phyloP scores from a whole-genome alignment of 2,888 invertebrate genomes.

The Gastracanthus pulcherrimus region DNA sequence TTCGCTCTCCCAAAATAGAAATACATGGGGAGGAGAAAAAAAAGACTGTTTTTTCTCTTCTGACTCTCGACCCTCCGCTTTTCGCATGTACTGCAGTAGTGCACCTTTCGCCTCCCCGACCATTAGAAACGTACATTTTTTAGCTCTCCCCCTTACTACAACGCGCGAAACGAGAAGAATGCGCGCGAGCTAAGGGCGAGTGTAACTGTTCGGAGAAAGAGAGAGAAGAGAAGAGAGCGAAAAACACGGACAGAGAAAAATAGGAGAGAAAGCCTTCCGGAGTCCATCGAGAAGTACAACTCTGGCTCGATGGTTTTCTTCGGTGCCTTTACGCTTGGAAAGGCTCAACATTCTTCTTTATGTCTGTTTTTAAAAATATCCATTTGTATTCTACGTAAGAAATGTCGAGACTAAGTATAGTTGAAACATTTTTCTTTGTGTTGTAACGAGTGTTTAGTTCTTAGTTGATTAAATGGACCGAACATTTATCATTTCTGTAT shows the following conservation, averaged over 20 bases:
- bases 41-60: conserved; percentile 15
- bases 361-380: neutral
- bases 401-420: neutral
- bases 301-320: conserved; percentile 20
- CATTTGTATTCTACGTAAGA: conserved; percentile 1
- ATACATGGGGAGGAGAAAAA: conserved; percentile 12
- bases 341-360: neutral
- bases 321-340: neutral
- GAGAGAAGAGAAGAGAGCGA: conserved; percentile 25
- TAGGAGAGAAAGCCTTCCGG: conserved; percentile 23
- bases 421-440: too few relatives aligned
- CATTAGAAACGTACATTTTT: conserved; percentile 61
- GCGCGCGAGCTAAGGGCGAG: conserved; percentile 47
- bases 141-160: conserved; percentile 5
- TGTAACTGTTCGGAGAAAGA: conserved; percentile 1
- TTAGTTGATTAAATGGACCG: neutral
- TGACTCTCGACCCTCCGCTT: neutral
- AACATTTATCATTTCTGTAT: too few relatives aligned
- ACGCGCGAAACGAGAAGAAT: conserved; percentile 17
- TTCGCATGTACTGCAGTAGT: neutral
- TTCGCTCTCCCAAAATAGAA: conserved; percentile 17
- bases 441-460: too few relatives aligned
- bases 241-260: conserved; percentile 27
- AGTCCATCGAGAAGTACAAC: conserved; percentile 35
- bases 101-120: conserved; percentile 44